These are phyloP conservation scores for Dryomyza anilis DNA, from an alignment of 2,888 invertebrate genomes.

Conservation along the genomic window DNA sequence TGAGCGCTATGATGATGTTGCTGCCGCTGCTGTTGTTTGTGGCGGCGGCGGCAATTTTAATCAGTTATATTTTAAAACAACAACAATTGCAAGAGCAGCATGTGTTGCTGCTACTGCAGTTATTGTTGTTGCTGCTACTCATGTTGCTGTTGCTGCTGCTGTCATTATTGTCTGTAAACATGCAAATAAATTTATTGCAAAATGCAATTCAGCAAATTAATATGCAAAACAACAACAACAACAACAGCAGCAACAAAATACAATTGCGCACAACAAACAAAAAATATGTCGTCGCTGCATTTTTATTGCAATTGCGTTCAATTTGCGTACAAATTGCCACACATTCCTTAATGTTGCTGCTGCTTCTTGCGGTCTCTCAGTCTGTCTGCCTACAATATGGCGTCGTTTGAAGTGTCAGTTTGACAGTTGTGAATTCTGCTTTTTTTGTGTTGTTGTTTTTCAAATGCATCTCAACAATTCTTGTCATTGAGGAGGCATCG, in stretches of 20 bases:
- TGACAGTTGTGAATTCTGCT: slow-evolving; percentile 11
- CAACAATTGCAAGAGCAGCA: background rate
- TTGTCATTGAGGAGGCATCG: background rate
- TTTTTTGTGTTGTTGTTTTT: no score
- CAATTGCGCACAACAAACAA: background rate
- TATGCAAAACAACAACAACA: slow-evolving; percentile 1
- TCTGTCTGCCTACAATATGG: background rate
- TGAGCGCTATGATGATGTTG: background rate
- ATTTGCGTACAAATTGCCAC: slow-evolving; percentile 8
- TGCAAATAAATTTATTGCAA: slow-evolving; percentile 42
- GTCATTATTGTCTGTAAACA: slow-evolving; percentile 36
- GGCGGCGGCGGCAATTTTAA: background rate
- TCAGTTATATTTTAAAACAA: no score
- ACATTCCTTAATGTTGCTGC: background rate
- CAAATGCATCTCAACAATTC: slow-evolving; percentile 11
- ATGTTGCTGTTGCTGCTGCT: slow-evolving; percentile 10
- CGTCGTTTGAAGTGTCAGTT: slow-evolving; percentile 18
- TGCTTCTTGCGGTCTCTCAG: no score
- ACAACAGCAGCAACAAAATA: background rate
- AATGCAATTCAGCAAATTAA: slow-evolving; percentile 29
- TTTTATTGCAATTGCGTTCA: slow-evolving; percentile 8
- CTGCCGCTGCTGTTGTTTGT: background rate
- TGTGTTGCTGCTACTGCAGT: slow-evolving; percentile 8
- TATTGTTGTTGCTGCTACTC: slow-evolving; percentile 22
- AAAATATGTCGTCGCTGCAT: slow-evolving; percentile 2